Base-by-base conservation (phyloP, 2,888 invertebrate genomes). In the Stenolophus ochropezus region DNA sequence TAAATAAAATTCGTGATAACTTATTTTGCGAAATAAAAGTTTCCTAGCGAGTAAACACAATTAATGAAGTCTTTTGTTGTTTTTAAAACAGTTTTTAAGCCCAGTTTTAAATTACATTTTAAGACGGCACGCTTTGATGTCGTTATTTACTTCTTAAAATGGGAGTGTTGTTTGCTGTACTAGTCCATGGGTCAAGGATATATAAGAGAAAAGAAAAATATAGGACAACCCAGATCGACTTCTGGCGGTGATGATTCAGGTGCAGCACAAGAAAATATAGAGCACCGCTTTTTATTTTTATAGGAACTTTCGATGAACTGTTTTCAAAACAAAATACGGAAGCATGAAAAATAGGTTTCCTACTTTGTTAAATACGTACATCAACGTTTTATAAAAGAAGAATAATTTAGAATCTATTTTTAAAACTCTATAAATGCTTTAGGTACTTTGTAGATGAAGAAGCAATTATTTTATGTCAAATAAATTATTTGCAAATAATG, bases 81-180 rank as follows among this genome's bases (percentile, higher is more conserved):
- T 69, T 33, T 61, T 61, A 25, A 69, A 69, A 69, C 33, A 18
- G 16, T 33, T 33, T n/a, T 69, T 33, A 8, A 69, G 21, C 21
- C 23, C 56, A 6, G 18, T 33, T 33, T 33, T 69, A 69, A 33
- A 69, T 69, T 33, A 61, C 61, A 61, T 61, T 61, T 61, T 61
- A n/a, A 61, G 23, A 14, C 56, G 3, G 20, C 14, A 4, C n/a
- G 2, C 33, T 69, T 27, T 69, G 33, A 69, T 42, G 65, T 42
- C 33, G 33, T 69, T 69, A 69, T 69, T 69, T 42, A 69, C 18
- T 69, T 33, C 20, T n/a, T 33, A 33, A 33, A 69, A 69, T 69
- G 27, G 18, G 6, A 33, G 11, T 56, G 11, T n/a, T n/a, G n/a
- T 56, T 33, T 33, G 65, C n/a, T 69, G 4, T 33, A 16, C 33